A percentile compares a stretch with the other conserved stretches of the same genome.
phyloP scores from a whole-genome alignment of 1,140 invertebrate species.

The Leptinotarsa defecta region DNA sequence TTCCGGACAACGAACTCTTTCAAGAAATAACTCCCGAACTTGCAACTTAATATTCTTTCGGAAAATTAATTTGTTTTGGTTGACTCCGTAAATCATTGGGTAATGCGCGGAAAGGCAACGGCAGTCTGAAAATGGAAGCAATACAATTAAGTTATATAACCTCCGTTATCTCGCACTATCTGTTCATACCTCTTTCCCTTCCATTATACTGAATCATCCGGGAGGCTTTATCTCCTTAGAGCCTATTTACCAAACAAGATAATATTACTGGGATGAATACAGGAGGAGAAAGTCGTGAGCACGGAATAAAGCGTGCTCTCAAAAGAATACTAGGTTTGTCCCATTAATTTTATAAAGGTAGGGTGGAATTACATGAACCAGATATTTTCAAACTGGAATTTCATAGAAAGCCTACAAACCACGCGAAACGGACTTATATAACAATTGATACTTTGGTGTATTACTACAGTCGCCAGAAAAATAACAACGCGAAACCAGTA shows the following conservation, averaged over 20 bases:
- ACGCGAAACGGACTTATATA: too few species aligned
- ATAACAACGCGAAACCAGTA: too few species aligned
- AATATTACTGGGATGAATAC: constrained; percentile 14
- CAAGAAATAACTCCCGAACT: background rate
- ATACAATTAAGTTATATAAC: constrained; percentile 17
- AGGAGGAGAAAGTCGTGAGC: background rate
- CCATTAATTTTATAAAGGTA: background rate
- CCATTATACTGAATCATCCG: constrained; percentile 11
- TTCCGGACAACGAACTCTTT: background rate
- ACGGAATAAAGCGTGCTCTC: background rate
- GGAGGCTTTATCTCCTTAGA: constrained; percentile 10
- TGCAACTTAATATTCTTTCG: constrained; percentile 1
- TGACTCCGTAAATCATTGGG: background rate
- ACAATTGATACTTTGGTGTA: too few species aligned
- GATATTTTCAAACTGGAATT: too few species aligned
- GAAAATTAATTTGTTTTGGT: constrained; percentile 13
- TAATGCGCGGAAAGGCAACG: background rate
- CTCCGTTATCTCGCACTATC: background rate
- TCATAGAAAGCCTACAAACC: too few species aligned
- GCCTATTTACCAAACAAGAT: constrained; percentile 19
- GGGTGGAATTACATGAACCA: background rate
- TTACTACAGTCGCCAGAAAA: too few species aligned
- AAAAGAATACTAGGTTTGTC: background rate
- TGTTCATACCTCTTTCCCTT: background rate
- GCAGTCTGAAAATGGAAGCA: constrained; percentile 13